Evolutionary conservation across 2,888 invertebrate species (phyloP).

Genomic region (Drosophila ezoana): DNA sequence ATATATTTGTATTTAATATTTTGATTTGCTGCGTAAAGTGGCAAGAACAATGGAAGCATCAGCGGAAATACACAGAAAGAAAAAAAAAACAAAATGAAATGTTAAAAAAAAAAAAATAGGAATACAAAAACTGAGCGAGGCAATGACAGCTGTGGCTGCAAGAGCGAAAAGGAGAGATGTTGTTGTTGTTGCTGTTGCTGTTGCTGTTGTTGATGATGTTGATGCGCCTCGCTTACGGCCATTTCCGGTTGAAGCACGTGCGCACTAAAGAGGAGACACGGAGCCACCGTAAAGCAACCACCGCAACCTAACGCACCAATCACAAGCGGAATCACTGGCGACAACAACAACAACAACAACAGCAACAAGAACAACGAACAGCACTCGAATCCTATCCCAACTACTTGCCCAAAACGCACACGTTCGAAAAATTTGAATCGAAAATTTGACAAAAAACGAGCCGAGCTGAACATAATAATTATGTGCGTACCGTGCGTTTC

Average conservation of each 20-base stretch:
- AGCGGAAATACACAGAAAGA: slow-evolving; percentile 71
- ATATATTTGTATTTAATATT: slow-evolving; percentile 51
- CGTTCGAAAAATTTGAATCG: slow-evolving; percentile 64
- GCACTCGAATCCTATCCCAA: slow-evolving; percentile 25
- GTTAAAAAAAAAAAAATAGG: slow-evolving; percentile 46
- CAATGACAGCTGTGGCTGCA: slow-evolving; percentile 56
- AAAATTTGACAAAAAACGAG: slow-evolving; percentile 60
- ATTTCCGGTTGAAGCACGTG: slow-evolving; percentile 84
- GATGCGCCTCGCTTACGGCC: slow-evolving; percentile 80
- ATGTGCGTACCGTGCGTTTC: slow-evolving; percentile 38
- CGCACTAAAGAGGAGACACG: slow-evolving; percentile 65
- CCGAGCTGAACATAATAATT: slow-evolving; percentile 74
- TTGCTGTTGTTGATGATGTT: slow-evolving; percentile 38
- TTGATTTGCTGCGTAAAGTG: slow-evolving; percentile 78
- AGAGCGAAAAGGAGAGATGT: slow-evolving; percentile 42
- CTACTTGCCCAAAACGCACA: slow-evolving; percentile 81
- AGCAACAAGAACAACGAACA: slow-evolving; percentile 2
- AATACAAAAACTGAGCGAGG: slow-evolving; percentile 50
- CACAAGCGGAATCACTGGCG: slow-evolving; percentile 43
- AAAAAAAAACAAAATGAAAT: slow-evolving; percentile 41
- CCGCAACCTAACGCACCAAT: slow-evolving; percentile 55
- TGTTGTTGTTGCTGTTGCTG: slow-evolving; percentile 7
- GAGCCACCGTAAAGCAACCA: slow-evolving; percentile 51
- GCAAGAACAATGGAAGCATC: slow-evolving; percentile 74
- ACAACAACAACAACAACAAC: slow-evolving; percentile 7